Base-by-base conservation (phyloP, 2,888 invertebrate genomes). In the Neoscelio sp. region DNA sequence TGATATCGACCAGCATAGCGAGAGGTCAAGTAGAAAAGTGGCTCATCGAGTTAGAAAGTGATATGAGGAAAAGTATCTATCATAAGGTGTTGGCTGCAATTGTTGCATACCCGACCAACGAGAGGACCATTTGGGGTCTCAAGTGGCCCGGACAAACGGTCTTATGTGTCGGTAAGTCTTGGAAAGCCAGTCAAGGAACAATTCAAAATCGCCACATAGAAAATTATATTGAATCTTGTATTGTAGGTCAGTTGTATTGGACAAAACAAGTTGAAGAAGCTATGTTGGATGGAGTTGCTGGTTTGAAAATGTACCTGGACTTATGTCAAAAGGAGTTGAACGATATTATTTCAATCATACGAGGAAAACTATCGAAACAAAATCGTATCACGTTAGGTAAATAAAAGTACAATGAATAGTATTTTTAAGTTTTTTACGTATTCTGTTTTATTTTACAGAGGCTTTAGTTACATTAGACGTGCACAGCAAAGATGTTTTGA, bases 21-120 rank as follows among this genome's bases (percentile, higher is more conserved):
- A 93, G 97, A 83, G 98, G 98, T 60, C 98, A 98, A 91, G 98
- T 99, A 0, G 99, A 99, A 90, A 98, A 97, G 91, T 99, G 98
- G 99, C 91, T 99, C 60, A 91, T 96, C 5, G 97, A 98, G 87
- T 91, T 99, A 46, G 98, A 98, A 90, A 91, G 91, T 6, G 93
- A 95, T 75, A 98, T 99, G 98, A 95, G 97, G 86, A 93, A 94
- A 81, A 98, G 98, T n/a, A 92, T 98, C 0, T 95, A 95, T 84
- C 91, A 93, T 75, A 94, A 93, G 87, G 94, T 97, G 10, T 90
- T 92, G 4, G 92, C 92, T 40, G 94, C 97, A 0, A 94, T 96
- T 81, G 92, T 94, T 33, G 95, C 95, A 80, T 98, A 97, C 90
- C 91, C 93, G 0, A 91, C 91, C 8, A 92, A 93, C 62, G 86